These are phyloP conservation scores for Crepidodera aurea DNA, from an alignment of 2,888 invertebrate genomes.

Conservation along the genomic window DNA sequence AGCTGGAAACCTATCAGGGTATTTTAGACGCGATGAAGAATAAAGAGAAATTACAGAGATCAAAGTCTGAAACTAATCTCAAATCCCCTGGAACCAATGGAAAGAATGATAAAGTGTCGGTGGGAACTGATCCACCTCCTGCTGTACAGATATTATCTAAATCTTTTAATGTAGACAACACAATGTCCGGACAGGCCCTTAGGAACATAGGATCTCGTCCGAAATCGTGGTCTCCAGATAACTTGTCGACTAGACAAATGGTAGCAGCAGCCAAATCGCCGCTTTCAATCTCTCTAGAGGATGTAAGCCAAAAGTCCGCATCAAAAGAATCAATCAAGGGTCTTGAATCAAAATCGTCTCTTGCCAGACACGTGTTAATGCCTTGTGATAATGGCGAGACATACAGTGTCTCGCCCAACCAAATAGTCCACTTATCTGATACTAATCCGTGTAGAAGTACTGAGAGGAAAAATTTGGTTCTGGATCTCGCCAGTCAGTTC, in stretches of 20 bases:
- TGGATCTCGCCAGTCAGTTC: slow-evolving; percentile 67
- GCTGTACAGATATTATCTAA: slow-evolving; percentile 65
- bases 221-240: slow-evolving; percentile 77
- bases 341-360: slow-evolving; percentile 45
- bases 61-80: slow-evolving; percentile 91
- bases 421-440: slow-evolving; percentile 80
- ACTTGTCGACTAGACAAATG: slow-evolving; percentile 68
- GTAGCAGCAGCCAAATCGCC: slow-evolving; percentile 63
- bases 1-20: slow-evolving; percentile 87
- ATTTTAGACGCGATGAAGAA: slow-evolving; percentile 93
- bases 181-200: slow-evolving; percentile 55
- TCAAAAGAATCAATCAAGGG: slow-evolving; percentile 50
- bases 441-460: slow-evolving; percentile 13
- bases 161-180: slow-evolving; percentile 45
- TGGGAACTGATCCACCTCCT: slow-evolving; percentile 69
- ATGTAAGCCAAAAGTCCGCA: slow-evolving; percentile 61
- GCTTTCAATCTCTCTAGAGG: slow-evolving; percentile 74
- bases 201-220: slow-evolving; percentile 58
- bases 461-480: slow-evolving; percentile 61
- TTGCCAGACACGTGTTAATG: slow-evolving; percentile 80
- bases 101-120: slow-evolving; percentile 65
- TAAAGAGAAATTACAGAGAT: slow-evolving; percentile 89
- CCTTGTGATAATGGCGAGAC: slow-evolving; percentile 86
- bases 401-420: slow-evolving; percentile 91
- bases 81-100: slow-evolving; percentile 67